phyloP scores from a whole-genome alignment of 2,113 vertebrate species.

The Ifrita kowaldi region DNA sequence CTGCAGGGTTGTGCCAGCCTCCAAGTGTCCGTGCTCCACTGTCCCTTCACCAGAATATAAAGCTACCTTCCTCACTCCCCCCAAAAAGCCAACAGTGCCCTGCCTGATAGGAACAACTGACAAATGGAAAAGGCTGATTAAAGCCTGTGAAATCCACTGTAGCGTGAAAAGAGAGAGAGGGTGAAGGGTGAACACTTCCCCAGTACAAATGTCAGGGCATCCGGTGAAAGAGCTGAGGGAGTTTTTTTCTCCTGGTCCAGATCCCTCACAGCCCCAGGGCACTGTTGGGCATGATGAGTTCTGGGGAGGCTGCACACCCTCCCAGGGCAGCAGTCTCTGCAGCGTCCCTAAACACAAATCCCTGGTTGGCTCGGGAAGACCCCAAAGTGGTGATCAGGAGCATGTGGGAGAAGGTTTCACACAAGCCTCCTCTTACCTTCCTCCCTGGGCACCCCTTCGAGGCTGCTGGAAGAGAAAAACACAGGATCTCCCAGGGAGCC shows the following conservation, averaged over 20 bases:
- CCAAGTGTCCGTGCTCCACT: accelerated
- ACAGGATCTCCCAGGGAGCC: accelerated
- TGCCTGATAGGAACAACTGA: background rate
- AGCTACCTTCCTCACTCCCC: background rate
- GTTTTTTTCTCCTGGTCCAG: background rate
- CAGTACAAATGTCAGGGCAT: background rate
- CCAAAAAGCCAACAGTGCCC: background rate
- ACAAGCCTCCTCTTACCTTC: background rate
- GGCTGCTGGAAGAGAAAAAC: background rate
- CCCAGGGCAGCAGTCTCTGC: background rate
- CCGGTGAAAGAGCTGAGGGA: background rate
- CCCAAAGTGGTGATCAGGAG: background rate
- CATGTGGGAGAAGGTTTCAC: accelerated
- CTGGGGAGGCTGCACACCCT: background rate
- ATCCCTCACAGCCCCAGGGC: background rate
- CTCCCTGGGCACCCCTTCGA: background rate
- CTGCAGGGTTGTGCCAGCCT: background rate
- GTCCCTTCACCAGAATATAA: accelerated
- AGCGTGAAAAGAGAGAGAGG: background rate
- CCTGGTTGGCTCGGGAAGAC: background rate
- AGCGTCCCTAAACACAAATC: background rate
- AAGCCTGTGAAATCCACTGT: background rate
- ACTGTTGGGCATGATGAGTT: accelerated
- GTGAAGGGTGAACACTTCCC: background rate
- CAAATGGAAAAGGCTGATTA: background rate